phyloP scores from a whole-genome alignment of 2,113 vertebrate species.

The Lepus europaeus region DNA sequence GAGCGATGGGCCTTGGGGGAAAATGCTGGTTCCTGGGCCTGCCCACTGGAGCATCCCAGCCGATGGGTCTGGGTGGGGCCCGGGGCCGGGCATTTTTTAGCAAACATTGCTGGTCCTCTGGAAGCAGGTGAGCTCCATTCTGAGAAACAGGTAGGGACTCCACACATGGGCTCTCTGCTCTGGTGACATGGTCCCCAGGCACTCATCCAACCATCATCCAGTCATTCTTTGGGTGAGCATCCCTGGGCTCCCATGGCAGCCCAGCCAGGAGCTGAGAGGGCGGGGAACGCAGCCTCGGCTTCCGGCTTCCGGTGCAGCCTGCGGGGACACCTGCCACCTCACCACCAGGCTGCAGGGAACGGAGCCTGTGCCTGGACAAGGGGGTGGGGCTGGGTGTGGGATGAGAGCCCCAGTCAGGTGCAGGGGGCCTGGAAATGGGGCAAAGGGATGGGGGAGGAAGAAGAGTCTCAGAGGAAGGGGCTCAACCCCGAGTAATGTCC shows the following conservation, averaged over 20 bases:
- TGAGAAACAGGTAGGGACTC: not conserved
- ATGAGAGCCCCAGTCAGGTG: not conserved
- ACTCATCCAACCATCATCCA: not conserved
- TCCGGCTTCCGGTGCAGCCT: not conserved
- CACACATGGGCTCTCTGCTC: not conserved
- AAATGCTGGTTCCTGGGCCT: not conserved
- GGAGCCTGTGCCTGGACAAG: not conserved
- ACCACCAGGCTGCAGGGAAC: too few relatives aligned
- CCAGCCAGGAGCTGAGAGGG: not conserved
- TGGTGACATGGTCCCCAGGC: not conserved
- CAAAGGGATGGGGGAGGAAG: rapidly evolving
- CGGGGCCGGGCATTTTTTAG: not conserved
- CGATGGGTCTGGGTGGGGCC: not conserved
- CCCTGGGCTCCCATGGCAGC: too few relatives aligned
- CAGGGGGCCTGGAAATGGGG: not conserved
- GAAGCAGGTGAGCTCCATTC: not conserved
- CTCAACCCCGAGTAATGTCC: too few relatives aligned
- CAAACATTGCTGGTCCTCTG: not conserved
- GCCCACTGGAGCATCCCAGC: not conserved
- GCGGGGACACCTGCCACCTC: too few relatives aligned
- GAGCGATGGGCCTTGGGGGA: too few relatives aligned
- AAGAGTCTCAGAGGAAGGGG: not conserved
- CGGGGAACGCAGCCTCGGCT: rapidly evolving
- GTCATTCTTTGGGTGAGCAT: not conserved
- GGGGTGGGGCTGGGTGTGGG: too few relatives aligned